Evolutionary conservation across 2,797 vertebrate species (phyloP), one percentile per base, ranked within the genome.

Genomic region (Mus minutoides): DNA sequence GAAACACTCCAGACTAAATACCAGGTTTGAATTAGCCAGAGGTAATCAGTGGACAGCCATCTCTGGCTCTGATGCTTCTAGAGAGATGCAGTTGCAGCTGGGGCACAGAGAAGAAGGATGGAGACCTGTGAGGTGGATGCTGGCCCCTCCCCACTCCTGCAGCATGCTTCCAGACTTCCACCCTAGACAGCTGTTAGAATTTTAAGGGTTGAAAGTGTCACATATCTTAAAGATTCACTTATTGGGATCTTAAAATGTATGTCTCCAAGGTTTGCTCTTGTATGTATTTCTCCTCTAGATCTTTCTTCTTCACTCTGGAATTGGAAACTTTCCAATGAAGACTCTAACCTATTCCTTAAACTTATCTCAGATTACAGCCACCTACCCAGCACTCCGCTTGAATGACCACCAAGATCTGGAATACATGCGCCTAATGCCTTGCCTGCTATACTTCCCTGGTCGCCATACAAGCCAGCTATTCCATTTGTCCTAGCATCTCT

Each of bases 291-390:
- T 91, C 34, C 80, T 64, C 31, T 49, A 71, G 56, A n/a, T 87
- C 37, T 87, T 49, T 90, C 37, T 40, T 73, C 89, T 71, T 93
- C 21, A 62, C 6, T 75, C 40, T 78, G 60, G 7, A 46, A 69
- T 88, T 93, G 96, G 43, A 31, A 82, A 11, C 77, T 73, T 78
- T 60, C 79, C 88, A 88, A 79, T 10, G 49, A 91, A 78, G 85
- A 75, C 1, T 75, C 24, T 77, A 49, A 14, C 71, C 89, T 73
- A 16, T 82, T 82, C 69, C 40, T 85, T 19, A 24, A 92, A n/a
- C 78, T 19, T 52, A 49, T 31, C 46, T 87, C 64, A 4, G 2
- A 22, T 90, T 37, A 76, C 29, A 90, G 0, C 29, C 67, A 1
- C 49, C 46, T 62, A 40, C 43, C 64, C 0, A 49, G 40, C 49